These are phyloP conservation scores for Orius insidiosus DNA, from an alignment of 1,140 invertebrate species.

Conservation along the genomic window DNA sequence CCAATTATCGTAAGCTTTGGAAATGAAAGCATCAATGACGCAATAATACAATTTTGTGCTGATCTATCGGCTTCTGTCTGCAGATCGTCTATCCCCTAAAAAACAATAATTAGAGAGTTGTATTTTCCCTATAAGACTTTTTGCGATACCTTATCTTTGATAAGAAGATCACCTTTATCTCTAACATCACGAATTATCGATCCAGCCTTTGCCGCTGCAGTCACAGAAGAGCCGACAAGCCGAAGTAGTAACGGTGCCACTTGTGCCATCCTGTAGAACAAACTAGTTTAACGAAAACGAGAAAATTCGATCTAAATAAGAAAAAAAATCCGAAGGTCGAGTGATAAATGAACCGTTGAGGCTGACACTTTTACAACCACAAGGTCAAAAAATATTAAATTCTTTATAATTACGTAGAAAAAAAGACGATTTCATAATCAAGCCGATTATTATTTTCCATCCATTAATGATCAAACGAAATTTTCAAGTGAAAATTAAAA, in stretches of 20 bases:
- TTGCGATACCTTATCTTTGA: slow-evolving; percentile 84
- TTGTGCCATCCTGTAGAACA: slow-evolving; percentile 30
- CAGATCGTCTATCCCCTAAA: slow-evolving; percentile 58
- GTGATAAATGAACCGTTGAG: too few relatives aligned
- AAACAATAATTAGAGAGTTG: too few relatives aligned
- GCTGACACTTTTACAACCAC: too few relatives aligned
- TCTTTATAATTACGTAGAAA: too few relatives aligned
- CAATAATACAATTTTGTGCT: slow-evolving; percentile 81
- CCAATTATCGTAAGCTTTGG: slow-evolving; percentile 79
- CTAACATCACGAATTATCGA: slow-evolving; percentile 81
- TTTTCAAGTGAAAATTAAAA: too few relatives aligned
- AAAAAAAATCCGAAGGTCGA: not conserved
- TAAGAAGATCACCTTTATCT: slow-evolving; percentile 69
- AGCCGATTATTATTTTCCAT: too few relatives aligned
- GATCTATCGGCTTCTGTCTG: slow-evolving; percentile 95
- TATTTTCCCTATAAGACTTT: too few relatives aligned
- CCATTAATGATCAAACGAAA: too few relatives aligned
- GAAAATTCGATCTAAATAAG: not conserved
- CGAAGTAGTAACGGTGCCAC: slow-evolving; percentile 41
- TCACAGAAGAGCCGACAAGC: slow-evolving; percentile 56
- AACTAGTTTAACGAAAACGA: not conserved
- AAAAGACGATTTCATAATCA: too few relatives aligned
- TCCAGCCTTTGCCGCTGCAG: slow-evolving; percentile 61
- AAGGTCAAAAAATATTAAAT: too few relatives aligned
- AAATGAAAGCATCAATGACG: slow-evolving; percentile 66